phyloP scores from a whole-genome alignment of 2,888 invertebrate species.

The Drosophila aldrichi region DNA sequence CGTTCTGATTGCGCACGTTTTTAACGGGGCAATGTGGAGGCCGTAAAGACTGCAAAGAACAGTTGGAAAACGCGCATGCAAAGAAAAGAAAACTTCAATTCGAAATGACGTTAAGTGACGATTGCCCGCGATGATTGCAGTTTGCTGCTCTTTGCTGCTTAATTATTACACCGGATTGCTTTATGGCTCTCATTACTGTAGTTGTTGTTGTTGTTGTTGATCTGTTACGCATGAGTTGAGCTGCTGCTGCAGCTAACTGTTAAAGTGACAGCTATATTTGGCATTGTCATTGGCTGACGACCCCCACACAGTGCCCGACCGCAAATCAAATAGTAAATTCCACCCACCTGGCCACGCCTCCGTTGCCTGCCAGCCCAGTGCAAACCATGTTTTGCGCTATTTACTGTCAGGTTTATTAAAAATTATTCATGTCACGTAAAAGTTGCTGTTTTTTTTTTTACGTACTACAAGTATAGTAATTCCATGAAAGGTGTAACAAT shows the following conservation, averaged over 20 bases:
- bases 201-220: slow-evolving; percentile 32
- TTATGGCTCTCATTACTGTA: slow-evolving; percentile 16
- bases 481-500: slow-evolving; percentile 43
- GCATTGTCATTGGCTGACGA: slow-evolving; percentile 28
- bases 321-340: slow-evolving; percentile 10
- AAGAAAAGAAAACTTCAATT: slow-evolving; percentile 22
- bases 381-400: slow-evolving; percentile 45
- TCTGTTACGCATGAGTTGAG: slow-evolving; percentile 58
- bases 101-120: slow-evolving; percentile 32
- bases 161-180: slow-evolving; percentile 48
- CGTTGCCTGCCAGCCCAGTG: neutral
- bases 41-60: slow-evolving; percentile 9
- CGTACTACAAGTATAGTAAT: slow-evolving; percentile 35
- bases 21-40: slow-evolving; percentile 37
- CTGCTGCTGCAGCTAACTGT: slow-evolving; percentile 19
- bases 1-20: slow-evolving; percentile 50
- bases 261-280: slow-evolving; percentile 45
- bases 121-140: slow-evolving; percentile 5
- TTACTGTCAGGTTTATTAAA: slow-evolving; percentile 66
- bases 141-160: slow-evolving; percentile 29
- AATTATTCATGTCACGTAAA: slow-evolving; percentile 70
- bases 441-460: slow-evolving; percentile 20
- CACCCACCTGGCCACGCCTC: slow-evolving; percentile 3
- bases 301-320: neutral
- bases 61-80: neutral